Percentiles rank a stretch among this genome's conserved stretches.
Conservation (phyloP, 2,888 invertebrate species). For the Xestobium rufovillosum region DNA sequence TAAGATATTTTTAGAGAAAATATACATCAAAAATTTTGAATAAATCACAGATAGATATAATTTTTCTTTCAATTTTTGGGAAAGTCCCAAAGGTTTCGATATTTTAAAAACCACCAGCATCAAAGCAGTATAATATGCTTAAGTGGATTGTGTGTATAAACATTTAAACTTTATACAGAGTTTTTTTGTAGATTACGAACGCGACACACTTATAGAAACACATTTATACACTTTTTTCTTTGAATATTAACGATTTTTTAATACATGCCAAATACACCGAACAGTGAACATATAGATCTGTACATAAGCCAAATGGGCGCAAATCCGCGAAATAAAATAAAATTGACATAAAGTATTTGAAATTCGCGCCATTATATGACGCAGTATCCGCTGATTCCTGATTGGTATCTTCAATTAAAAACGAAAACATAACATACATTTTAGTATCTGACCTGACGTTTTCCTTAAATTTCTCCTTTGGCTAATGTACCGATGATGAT, state of each 20-base stretch:
- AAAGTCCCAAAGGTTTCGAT: constrained; percentile 36
- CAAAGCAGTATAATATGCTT: constrained; percentile 45
- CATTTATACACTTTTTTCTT: constrained; percentile 35
- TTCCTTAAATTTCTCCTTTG: too few species aligned
- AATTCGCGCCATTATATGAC: too few species aligned
- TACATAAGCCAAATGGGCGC: constrained; percentile 9
- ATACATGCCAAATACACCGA: constrained; percentile 37
- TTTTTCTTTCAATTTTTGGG: constrained; percentile 42
- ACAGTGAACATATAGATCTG: constrained; percentile 32
- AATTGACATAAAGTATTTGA: too few species aligned
- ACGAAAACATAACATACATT: too few species aligned
- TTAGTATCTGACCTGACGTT: too few species aligned
- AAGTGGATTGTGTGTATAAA: constrained; percentile 29
- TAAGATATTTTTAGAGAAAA: constrained; percentile 52
- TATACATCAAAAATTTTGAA: constrained; percentile 54
- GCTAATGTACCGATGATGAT: constrained; percentile 25
- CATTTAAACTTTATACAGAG: constrained; percentile 38
- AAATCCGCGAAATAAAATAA: too few species aligned
- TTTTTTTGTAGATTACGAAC: constrained; percentile 50
- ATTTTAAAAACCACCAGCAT: constrained; percentile 35
- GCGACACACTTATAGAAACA: constrained; percentile 46
- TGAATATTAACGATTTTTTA: constrained; percentile 29
- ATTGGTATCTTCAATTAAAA: too few species aligned
- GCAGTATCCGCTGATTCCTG: too few species aligned
- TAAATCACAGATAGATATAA: constrained; percentile 53